These are phyloP conservation scores for Montipora capitata DNA, from an alignment of 92 coral and sea anemone species.

Conservation along the genomic window DNA sequence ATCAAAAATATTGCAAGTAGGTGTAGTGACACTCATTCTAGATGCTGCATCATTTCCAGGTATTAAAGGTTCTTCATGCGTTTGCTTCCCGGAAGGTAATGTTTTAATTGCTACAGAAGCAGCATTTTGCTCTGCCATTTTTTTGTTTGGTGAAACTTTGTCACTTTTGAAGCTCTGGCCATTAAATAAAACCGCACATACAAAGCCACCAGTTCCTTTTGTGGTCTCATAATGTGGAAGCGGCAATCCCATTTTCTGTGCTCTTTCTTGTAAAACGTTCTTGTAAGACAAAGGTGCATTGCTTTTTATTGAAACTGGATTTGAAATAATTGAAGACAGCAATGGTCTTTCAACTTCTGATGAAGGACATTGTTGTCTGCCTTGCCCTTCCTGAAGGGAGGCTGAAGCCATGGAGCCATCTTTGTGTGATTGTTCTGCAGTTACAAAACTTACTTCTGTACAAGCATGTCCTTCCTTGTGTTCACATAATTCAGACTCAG, in stretches of 20 bases:
- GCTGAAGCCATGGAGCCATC: not conserved
- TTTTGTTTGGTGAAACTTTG: slow-evolving; percentile 62
- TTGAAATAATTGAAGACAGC: not conserved
- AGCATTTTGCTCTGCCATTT: slow-evolving; percentile 84
- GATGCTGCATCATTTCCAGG: not conserved
- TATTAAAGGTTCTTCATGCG: not conserved
- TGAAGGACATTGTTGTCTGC: not conserved
- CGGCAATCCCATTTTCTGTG: slow-evolving; percentile 73
- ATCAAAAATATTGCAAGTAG: slow-evolving; percentile 10
- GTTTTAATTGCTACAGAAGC: slow-evolving; percentile 66
- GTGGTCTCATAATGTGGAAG: slow-evolving; percentile 68
- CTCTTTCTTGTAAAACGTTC: slow-evolving; percentile 81
- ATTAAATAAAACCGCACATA: slow-evolving; percentile 74
- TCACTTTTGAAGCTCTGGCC: slow-evolving; percentile 75
- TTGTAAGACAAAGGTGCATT: slow-evolving; percentile 55
- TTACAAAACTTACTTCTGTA: not conserved
- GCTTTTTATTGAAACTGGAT: slow-evolving; percentile 6
- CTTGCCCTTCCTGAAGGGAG: not conserved
- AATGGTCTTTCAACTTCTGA: slow-evolving; percentile 8
- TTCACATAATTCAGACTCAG: not conserved
- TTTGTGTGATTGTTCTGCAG: not conserved
- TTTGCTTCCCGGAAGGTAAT: slow-evolving; percentile 27
- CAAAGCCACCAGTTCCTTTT: slow-evolving; percentile 55
- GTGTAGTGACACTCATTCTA: not conserved
- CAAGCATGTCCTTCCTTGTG: not conserved